Conservation (phyloP, 2,888 invertebrate species). For the Digitonthophagus gazella region DNA sequence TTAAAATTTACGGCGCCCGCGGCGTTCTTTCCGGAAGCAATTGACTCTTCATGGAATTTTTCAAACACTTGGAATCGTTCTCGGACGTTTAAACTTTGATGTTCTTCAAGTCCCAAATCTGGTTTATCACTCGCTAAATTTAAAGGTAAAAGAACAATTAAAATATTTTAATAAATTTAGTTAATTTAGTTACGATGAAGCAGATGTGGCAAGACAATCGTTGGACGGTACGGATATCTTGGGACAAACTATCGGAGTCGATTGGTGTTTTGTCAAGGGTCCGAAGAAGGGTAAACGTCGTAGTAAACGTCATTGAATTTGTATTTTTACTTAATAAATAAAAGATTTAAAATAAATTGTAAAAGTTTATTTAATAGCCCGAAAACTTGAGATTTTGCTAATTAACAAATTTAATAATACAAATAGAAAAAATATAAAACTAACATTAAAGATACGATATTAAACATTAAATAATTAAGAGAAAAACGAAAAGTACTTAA, state of each 20-base stretch:
- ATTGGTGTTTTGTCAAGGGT: slow-evolving; percentile 98
- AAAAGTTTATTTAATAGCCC: too few species aligned
- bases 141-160: too few species aligned
- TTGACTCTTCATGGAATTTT: slow-evolving; percentile 53
- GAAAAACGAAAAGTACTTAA: too few species aligned
- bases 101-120: slow-evolving; percentile 78
- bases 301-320: slow-evolving; percentile 25
- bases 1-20: slow-evolving; percentile 60
- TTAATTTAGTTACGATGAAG: slow-evolving; percentile 97
- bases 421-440: too few species aligned
- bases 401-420: too few species aligned
- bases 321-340: too few species aligned
- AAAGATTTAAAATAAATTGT: too few species aligned
- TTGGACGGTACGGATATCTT: slow-evolving; percentile 89
- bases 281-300: slow-evolving; percentile 57
- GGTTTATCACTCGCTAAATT: slow-evolving; percentile 89
- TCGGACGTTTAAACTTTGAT: slow-evolving; percentile 78
- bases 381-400: too few species aligned
- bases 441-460: too few species aligned
- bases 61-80: slow-evolving; percentile 85
- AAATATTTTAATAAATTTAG: too few species aligned
- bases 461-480: too few species aligned
- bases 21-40: slow-evolving; percentile 48
- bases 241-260: slow-evolving; percentile 90
- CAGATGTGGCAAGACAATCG: slow-evolving; percentile 88